phyloP scores from a whole-genome alignment of 1,140 invertebrate genomes.

The Calephelis virginiensis region DNA sequence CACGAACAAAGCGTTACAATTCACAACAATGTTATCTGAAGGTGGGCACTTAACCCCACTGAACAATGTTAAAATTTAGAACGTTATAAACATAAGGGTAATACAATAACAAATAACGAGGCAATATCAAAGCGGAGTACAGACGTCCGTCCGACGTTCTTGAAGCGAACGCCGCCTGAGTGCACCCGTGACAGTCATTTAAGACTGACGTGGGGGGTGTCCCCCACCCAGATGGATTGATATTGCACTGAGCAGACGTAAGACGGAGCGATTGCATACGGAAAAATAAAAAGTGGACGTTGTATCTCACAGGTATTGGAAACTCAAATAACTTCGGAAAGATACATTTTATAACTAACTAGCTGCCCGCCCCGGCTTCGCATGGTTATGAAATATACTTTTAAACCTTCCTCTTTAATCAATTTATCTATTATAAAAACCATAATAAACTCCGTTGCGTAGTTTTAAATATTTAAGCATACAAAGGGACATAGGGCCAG shows the following conservation, averaged over 20 bases:
- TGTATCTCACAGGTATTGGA: slow-evolving; percentile 27
- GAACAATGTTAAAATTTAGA: slow-evolving; percentile 39
- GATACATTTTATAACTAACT: not conserved
- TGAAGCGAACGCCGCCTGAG: slow-evolving; percentile 55
- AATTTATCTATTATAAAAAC: no score
- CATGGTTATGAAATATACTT: no score
- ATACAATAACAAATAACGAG: slow-evolving; percentile 67
- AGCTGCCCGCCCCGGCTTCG: no score
- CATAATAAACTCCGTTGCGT: no score
- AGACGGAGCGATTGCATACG: slow-evolving; percentile 70
- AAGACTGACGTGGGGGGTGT: slow-evolving; percentile 65
- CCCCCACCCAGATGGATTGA: slow-evolving; percentile 72
- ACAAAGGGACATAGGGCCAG: no score
- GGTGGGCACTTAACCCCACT: slow-evolving; percentile 7
- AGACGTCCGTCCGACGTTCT: slow-evolving; percentile 60
- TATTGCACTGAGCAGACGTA: slow-evolving; percentile 70
- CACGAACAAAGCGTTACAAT: not conserved
- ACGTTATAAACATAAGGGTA: slow-evolving; percentile 40
- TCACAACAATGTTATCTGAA: not conserved
- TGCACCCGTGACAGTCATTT: slow-evolving; percentile 76
- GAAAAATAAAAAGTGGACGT: slow-evolving; percentile 36
- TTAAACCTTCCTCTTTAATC: no score
- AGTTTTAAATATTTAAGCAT: no score
- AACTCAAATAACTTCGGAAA: slow-evolving; percentile 8
- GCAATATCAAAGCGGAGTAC: slow-evolving; percentile 57